phyloP scores from a whole-genome alignment of 2,888 invertebrate genomes.

The Chalcis sispes region DNA sequence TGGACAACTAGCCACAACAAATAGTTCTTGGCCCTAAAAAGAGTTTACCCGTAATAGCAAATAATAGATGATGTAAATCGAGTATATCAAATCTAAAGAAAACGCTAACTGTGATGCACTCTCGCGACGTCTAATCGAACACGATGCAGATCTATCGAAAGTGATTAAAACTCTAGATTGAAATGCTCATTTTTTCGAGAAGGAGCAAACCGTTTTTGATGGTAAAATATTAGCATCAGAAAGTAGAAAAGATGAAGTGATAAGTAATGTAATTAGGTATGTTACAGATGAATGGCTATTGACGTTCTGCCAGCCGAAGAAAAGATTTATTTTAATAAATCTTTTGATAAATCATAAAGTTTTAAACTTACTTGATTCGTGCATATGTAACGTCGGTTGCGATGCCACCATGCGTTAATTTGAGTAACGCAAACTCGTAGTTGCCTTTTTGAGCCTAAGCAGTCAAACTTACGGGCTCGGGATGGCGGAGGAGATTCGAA shows the following conservation, averaged over 20 bases:
- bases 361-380: too few species aligned
- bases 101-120: slow-evolving; percentile 46
- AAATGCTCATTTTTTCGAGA: slow-evolving; percentile 47
- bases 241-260: slow-evolving; percentile 30
- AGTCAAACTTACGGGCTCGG: too few species aligned
- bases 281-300: slow-evolving; percentile 39
- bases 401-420: too few species aligned
- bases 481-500: too few species aligned
- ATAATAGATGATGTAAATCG: too few species aligned
- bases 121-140: slow-evolving; percentile 19
- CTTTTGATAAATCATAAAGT: too few species aligned
- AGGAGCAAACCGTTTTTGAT: slow-evolving; percentile 40
- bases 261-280: slow-evolving; percentile 15
- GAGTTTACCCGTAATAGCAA: too few species aligned
- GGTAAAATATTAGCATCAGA: slow-evolving; percentile 31
- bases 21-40: too few species aligned
- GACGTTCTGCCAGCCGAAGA: slow-evolving; percentile 48
- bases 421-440: too few species aligned
- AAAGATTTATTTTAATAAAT: slow-evolving; percentile 59
- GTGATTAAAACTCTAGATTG: neutral
- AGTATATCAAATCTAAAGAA: neutral
- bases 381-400: slow-evolving; percentile 43
- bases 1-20: too few species aligned
- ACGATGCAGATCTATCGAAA: neutral
- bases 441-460: too few species aligned